Evolutionary conservation across 2,797 vertebrate genomes (phyloP).

Genomic region (Rhynchotus rufescens): DNA sequence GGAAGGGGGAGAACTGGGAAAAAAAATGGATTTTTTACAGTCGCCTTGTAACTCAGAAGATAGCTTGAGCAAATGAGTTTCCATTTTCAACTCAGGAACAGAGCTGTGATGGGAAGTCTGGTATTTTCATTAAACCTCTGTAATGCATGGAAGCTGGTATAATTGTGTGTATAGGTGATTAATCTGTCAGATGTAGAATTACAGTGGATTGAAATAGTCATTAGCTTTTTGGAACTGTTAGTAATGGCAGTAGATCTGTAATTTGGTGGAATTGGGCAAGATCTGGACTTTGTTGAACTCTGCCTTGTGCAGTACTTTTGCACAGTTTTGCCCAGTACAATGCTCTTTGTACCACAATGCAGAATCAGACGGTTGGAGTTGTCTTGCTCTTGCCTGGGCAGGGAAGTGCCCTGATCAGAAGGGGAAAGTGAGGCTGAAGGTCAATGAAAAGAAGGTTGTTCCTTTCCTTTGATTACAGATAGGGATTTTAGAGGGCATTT

Average conservation of each 20-base stretch:
- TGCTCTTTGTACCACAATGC: neutral
- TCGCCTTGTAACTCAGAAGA: neutral
- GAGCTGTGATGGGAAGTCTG: neutral
- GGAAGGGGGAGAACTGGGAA: neutral
- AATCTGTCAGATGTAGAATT: neutral
- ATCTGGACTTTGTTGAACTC: rapidly evolving
- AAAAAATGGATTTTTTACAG: neutral
- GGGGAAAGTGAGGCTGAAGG: neutral
- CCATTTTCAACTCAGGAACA: neutral
- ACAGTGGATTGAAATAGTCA: neutral
- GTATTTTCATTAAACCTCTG: neutral
- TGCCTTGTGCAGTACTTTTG: neutral
- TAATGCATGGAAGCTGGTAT: neutral
- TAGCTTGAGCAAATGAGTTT: neutral
- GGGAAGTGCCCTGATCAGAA: neutral
- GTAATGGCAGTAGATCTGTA: rapidly evolving
- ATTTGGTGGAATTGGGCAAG: neutral
- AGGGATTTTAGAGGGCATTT: neutral
- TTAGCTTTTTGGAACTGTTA: neutral
- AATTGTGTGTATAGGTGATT: neutral
- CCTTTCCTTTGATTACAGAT: neutral
- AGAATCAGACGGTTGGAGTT: too few relatives aligned
- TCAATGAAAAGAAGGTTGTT: neutral
- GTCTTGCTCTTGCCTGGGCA: neutral
- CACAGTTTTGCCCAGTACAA: neutral